Evolutionary conservation across 2,888 invertebrate genomes (phyloP).

Genomic region (Hofmannophila pseudospretella): DNA sequence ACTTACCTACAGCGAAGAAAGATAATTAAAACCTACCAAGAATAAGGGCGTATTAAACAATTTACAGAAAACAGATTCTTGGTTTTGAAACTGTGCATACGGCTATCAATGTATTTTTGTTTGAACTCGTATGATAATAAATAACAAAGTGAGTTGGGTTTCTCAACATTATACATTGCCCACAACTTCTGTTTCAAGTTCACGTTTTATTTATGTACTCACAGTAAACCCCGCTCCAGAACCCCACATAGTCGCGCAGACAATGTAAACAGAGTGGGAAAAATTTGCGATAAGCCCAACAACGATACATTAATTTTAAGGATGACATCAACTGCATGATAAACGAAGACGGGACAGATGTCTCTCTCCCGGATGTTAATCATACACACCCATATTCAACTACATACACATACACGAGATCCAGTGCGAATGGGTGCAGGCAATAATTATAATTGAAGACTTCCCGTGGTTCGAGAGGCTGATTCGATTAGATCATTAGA

Average conservation of each 20-base stretch:
- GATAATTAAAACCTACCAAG: too few relatives aligned
- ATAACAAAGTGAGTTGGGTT: too few relatives aligned
- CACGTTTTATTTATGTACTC: too few relatives aligned
- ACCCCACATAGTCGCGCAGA: not conserved
- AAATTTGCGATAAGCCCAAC: conserved; percentile 25
- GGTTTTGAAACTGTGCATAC: too few relatives aligned
- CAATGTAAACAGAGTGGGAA: conserved; percentile 8
- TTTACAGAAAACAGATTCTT: too few relatives aligned
- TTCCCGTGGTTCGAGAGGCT: conserved; percentile 48
- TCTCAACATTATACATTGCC: too few relatives aligned
- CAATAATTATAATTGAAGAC: conserved; percentile 66
- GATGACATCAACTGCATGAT: conserved; percentile 43
- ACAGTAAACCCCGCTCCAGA: too few relatives aligned
- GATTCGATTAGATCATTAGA: conserved; percentile 22
- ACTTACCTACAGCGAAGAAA: too few relatives aligned
- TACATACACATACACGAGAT: conserved; percentile 34
- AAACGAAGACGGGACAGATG: conserved; percentile 52
- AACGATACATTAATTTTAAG: conserved; percentile 33
- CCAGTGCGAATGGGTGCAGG: conserved; percentile 50
- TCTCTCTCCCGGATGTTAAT: conserved; percentile 64
- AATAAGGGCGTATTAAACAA: too few relatives aligned
- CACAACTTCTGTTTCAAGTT: too few relatives aligned
- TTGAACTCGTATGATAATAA: too few relatives aligned
- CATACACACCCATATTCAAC: conserved; percentile 44
- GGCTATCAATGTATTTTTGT: too few relatives aligned